phyloP scores from a whole-genome alignment of 2,888 invertebrate genomes.

The Drosophila putrida region DNA sequence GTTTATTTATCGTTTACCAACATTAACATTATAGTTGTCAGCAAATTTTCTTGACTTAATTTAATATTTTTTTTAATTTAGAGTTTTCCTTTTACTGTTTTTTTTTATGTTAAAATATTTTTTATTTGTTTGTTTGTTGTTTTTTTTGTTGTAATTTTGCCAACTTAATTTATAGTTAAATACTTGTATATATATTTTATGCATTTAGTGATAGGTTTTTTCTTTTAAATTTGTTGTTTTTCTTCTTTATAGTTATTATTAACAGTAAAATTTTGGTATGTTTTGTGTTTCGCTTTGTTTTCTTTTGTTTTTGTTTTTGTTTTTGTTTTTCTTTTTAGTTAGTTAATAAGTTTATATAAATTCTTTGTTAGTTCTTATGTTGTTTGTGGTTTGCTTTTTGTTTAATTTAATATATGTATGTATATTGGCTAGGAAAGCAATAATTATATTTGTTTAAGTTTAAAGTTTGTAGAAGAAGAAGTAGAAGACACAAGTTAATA shows the following conservation, averaged over 20 bases:
- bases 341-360: conserved; percentile 54
- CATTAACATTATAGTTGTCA: conserved; percentile 45
- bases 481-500: conserved; percentile 21
- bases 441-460: conserved; percentile 28
- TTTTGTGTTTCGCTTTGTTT: conserved; percentile 66
- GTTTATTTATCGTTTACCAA: conserved; percentile 31
- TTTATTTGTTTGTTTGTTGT: neutral
- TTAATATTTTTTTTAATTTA: conserved; percentile 34
- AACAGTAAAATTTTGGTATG: conserved; percentile 75
- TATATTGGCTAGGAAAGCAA: conserved; percentile 69
- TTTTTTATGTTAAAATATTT: neutral
- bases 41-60: conserved; percentile 52
- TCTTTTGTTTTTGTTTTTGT: conserved; percentile 31
- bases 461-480: conserved; percentile 4
- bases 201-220: conserved; percentile 34
- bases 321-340: conserved; percentile 29
- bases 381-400: conserved; percentile 12
- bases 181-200: conserved; percentile 44
- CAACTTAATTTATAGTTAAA: conserved; percentile 37
- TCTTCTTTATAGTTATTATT: conserved; percentile 33
- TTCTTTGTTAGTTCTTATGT: conserved; percentile 60
- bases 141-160: conserved; percentile 2
- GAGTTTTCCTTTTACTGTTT: conserved; percentile 14
- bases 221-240: conserved; percentile 15
- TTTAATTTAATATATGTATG: conserved; percentile 22